Evolutionary conservation across 2,113 vertebrate genomes (phyloP), one percentile per base, ranked within the genome.

Genomic region (Mohoua ochrocephala): DNA sequence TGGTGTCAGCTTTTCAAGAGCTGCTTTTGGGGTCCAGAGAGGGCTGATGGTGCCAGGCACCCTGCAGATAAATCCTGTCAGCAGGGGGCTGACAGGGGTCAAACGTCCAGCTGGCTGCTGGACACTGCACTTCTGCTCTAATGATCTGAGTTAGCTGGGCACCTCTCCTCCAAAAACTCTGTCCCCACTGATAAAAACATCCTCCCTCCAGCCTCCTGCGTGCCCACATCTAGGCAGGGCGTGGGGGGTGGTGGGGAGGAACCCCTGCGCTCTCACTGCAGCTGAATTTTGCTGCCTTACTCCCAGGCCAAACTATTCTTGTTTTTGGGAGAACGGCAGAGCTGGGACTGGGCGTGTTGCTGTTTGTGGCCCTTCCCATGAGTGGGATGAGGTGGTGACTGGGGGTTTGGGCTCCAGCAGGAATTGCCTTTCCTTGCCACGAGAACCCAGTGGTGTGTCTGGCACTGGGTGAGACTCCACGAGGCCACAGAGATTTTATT

Each of bases 391-490:
- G n/a, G 22, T 61, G 37, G 19, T 44, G 39, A 26, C 7, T 39
- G 52, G 39, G 65, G 31, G 14, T 37, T 4, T 33, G 47, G 44
- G 33, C 27, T 68, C 60, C 50, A n/a, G 64, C 19, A 70, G 41
- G 45, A 83, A 28, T 7, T 18, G 19, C 27, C 9, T 23, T 69
- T 30, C 39, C 13, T 33, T 5, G 7, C 50, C 8, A 77, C 2
- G 11, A 39, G 17, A 59, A 13, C 21, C 7, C 16, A n/a, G n/a
- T 4, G 47, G 17, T 44, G 12, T 31, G 59, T 80, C 37, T 39
- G 33, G 15, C 16, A 50, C 33, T 17, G 18, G 2, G 6, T 33
- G 31, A 53, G 7, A 28, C 53, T 49, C 11, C 22, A 15, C 0
- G 5, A 73, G 59, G 49, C n/a, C 23, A 17, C 1, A 63, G 67